These are phyloP conservation scores for Lottia gigantea DNA, from an alignment of 2,888 invertebrate genomes.

Conservation along the genomic window DNA sequence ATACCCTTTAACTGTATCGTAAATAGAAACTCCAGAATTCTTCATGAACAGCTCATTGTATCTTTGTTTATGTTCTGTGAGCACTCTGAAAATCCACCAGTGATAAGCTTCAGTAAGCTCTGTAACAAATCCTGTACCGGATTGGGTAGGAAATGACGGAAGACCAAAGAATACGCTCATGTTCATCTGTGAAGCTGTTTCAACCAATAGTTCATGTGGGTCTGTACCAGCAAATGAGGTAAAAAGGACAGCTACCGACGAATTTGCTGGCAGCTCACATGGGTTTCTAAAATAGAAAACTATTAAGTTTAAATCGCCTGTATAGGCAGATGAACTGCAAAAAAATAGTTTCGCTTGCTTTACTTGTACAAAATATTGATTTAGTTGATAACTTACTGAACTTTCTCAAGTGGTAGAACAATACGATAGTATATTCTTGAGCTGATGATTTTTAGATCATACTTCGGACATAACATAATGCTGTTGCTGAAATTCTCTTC, in stretches of 20 bases:
- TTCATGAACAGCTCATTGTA: slow-evolving; percentile 19
- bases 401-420: slow-evolving; percentile 34
- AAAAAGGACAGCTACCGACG: slow-evolving; percentile 47
- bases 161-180: slow-evolving; percentile 53
- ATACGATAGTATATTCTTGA: slow-evolving; percentile 47
- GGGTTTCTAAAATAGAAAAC: slow-evolving; percentile 26
- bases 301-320: too few relatives aligned
- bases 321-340: too few relatives aligned
- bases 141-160: slow-evolving; percentile 37
- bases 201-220: slow-evolving; percentile 45
- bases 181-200: slow-evolving; percentile 41
- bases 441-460: slow-evolving; percentile 44
- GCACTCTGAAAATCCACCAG: slow-evolving; percentile 37
- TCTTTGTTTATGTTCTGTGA: slow-evolving; percentile 42
- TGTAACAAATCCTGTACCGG: slow-evolving; percentile 15
- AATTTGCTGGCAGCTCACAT: slow-evolving; percentile 37
- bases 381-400: neutral
- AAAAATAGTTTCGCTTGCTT: neutral
- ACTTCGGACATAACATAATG: slow-evolving; percentile 45
- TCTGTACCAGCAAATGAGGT: slow-evolving; percentile 51
- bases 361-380: neutral
- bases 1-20: slow-evolving; percentile 36
- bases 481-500: slow-evolving; percentile 45
- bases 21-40: slow-evolving; percentile 16
- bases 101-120: slow-evolving; percentile 37